Evolutionary conservation across 2,797 vertebrate genomes (phyloP), one percentile per base, ranked within the genome.

Genomic region (Staurois parvus): DNA sequence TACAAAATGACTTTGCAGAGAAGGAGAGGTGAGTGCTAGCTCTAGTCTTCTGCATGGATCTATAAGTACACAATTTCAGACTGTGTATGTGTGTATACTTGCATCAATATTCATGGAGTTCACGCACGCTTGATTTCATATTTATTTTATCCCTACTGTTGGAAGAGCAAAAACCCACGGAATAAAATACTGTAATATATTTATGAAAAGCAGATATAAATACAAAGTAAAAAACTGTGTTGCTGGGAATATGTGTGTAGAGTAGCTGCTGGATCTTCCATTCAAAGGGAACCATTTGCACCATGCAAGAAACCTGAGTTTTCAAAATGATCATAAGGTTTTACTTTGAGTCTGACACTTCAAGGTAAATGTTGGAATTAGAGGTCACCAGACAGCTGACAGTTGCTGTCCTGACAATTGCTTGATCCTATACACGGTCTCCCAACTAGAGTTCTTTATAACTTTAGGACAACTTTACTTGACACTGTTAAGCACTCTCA

Each of bases 1-100:
- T 99, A 91, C 97, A 98, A 90, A 97, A 98, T 93, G 97, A 99
- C 96, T 99, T 98, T 93, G 96, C 97, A 19, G 97, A 99, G 93
- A 99, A 98, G 88, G 98, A 99, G 93, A 98, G 98, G 98, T 98
- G 89, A 93, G 93, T 59, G 26, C n/a, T 19, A n/a, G 32, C 78
- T 37, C 52, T 24, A 59, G 52, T 59, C 52, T 59, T 59, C 52
- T 7, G 6, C 52, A 59, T 59, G 21, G 52, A 59, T 24, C 52
- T 24, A 8, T 59, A 59, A 59, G 48, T 59, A 59, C 52, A 59
- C 52, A 59, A 59, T 59, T 59, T 8, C 52, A 56, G 17, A 56
- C 4, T 56, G 48, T 56, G 19, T 52, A 17, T 52, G 13, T 52
- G 13, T 6, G 15, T 21, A 21, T 21, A 56, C 48, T 45, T 15